These are phyloP conservation scores for Sarcophilus harrisii DNA, from an alignment of 2,797 vertebrate species.

Conservation along the genomic window DNA sequence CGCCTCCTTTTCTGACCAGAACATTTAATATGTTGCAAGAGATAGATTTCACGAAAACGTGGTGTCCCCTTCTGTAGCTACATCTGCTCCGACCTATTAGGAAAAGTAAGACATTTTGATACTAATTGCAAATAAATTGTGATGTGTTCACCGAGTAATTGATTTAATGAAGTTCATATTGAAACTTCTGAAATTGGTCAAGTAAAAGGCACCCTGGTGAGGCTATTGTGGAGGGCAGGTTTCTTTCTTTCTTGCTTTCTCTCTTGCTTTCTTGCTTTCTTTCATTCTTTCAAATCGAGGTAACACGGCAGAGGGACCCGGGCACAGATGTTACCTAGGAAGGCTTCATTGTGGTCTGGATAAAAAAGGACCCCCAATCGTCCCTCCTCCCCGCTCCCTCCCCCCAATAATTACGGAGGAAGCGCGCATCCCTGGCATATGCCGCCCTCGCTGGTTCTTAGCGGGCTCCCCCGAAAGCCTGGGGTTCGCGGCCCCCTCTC, in stretches of 20 bases:
- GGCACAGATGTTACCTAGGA: constrained; percentile 76
- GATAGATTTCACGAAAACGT: constrained; percentile 82
- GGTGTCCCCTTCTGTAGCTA: constrained; percentile 81
- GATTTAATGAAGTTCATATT: constrained; percentile 87
- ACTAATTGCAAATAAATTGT: constrained; percentile 86
- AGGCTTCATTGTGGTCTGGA: constrained; percentile 26
- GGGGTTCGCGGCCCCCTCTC: not conserved
- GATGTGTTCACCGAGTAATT: constrained; percentile 86
- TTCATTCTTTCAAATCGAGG: constrained; percentile 37
- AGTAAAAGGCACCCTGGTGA: constrained; percentile 82
- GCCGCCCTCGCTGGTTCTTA: not conserved
- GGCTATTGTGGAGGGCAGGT: constrained; percentile 79
- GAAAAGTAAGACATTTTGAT: constrained; percentile 84
- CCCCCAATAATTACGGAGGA: constrained; percentile 17
- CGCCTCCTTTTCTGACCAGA: constrained; percentile 65
- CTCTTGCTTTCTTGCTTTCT: not conserved
- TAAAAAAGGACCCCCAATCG: constrained; percentile 39
- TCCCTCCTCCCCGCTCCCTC: not conserved
- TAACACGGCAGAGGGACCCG: constrained; percentile 54
- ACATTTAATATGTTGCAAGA: constrained; percentile 80
- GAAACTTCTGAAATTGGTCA: constrained; percentile 83
- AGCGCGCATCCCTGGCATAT: constrained; percentile 31
- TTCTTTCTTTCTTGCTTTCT: not conserved
- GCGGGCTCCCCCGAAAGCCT: not conserved
- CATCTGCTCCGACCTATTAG: constrained; percentile 85